Evolutionary conservation across 2,888 invertebrate genomes (phyloP), one percentile per base, ranked within the genome.

Genomic region (Phyllotreta striolata): DNA sequence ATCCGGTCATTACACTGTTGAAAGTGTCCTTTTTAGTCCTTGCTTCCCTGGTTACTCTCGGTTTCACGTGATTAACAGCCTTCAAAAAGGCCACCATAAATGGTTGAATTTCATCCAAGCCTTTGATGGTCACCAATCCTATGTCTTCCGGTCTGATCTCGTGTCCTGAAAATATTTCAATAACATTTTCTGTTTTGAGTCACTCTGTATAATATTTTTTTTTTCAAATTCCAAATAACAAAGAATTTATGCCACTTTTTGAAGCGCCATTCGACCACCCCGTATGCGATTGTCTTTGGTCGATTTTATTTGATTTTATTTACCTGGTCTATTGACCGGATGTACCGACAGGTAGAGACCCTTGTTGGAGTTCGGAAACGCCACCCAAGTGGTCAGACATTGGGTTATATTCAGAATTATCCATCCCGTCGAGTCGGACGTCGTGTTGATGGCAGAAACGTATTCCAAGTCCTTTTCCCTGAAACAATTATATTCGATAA

Each of bases 61-160:
- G 84, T 73, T 87, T 88, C 1, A 85, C 80, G 80, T 83, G 76
- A 59, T 79, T 81, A 10, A 76, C 75, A 3, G 86, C 90, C 78
- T 91, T 91, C 78, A 93, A 88, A 80, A 94, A 97, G 0, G 93
- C 95, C 7, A 96, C 95, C 86, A 97, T 87, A 80, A 97, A 97
- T 0, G 96, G 95, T 77, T 95, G 94, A 73, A 90, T 91, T 69
- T 93, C 92, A 74, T 92, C 91, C 67, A 89, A 85, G 0, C 90
- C 91, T 67, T 88, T 88, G 4, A 89, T 85, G 70, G 92, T 91
- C 12, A 93, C 88, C 39, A 96, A 80, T 0, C 96, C 96, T 60
- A 95, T 89, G 72, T 93, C 92, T 77, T 93, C 92, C 0, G 95
- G 90, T 74, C 91, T 88, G 8, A 94, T 84, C 79, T 94, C 93